Evolutionary conservation across 2,888 invertebrate species (phyloP), one percentile per base, ranked within the genome.

Genomic region (Pseudolycoriella hygida): DNA sequence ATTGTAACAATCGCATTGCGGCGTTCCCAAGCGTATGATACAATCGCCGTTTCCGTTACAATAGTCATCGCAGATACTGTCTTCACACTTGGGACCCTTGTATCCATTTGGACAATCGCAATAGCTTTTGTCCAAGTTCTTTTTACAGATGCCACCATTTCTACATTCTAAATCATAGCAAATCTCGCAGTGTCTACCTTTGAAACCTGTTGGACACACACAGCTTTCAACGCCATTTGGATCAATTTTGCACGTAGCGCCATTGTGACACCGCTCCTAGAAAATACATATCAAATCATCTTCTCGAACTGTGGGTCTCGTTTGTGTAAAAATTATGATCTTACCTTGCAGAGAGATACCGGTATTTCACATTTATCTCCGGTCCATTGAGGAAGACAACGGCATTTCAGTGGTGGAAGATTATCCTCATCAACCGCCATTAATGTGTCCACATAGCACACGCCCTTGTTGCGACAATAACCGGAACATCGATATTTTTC

Each of bases 401-500:
- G 67, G 53, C 78, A 78, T 57, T 71, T 64, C 17, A 63, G 54
- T 12, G 57, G 58, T 3, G 61, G 62, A 10, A 42, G 46, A n/a
- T 18, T 18, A 38, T 48, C 31, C 19, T 45, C 44, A 3, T 60
- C 58, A 5, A 50, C 44, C 2, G 58, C 58, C 0, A 59, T 60
- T 34, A 55, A 61, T 46, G 54, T 54, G 54, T 50, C 62, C 53
- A 70, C 60, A 42, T 69, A 67, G 51, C 77, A 77, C 46, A 67
- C 55, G 32, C 74, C 77, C 49, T 74, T 71, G 57, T 78, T 76
- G 53, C 70, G 66, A 55, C 83, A 83, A 57, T 71, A 72, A 40
- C 74, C 75, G 2, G 78, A 74, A 57, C 83, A 83, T 46, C 74
- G 70, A 60, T 75, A 78, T 54, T 73, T 71, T 58, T 79, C 74